Conservation (phyloP, 2,888 invertebrate genomes). For the Phaonia tiefii region DNA sequence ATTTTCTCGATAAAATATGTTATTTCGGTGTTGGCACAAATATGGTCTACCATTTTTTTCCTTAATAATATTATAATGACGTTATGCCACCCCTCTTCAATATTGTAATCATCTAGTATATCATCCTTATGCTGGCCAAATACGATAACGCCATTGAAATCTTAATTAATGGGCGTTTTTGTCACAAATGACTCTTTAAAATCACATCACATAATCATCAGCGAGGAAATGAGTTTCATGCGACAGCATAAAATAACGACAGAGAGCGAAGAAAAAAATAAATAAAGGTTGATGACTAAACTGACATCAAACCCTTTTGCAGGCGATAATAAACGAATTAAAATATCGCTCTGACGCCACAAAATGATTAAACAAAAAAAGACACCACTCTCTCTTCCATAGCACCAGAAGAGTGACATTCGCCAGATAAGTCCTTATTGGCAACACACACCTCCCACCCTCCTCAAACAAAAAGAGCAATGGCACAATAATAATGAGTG, state of each 20-base stretch:
- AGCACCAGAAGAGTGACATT: conserved; percentile 55
- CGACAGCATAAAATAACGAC: neutral
- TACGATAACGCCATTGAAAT: neutral
- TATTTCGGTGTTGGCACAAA: no score
- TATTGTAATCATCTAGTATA: neutral
- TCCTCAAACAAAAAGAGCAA: conserved; percentile 28
- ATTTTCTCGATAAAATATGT: no score
- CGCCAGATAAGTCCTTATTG: conserved; percentile 56
- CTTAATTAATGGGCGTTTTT: conserved; percentile 47
- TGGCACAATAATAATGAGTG: conserved; percentile 56
- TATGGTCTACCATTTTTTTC: no score
- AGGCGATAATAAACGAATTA: conserved; percentile 59
- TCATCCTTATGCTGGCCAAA: neutral
- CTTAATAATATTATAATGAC: neutral
- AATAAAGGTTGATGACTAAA: conserved; percentile 38
- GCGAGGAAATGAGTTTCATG: conserved; percentile 60
- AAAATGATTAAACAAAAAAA: conserved; percentile 14
- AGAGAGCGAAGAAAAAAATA: neutral
- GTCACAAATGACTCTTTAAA: conserved; percentile 37
- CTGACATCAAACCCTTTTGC: conserved; percentile 63
- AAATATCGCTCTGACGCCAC: conserved; percentile 28
- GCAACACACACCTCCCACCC: no score
- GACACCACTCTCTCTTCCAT: conserved; percentile 12
- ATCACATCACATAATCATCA: conserved; percentile 53
- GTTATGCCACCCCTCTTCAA: neutral